phyloP scores from a whole-genome alignment of 2,113 vertebrate genomes.

The Cavia aperea region DNA sequence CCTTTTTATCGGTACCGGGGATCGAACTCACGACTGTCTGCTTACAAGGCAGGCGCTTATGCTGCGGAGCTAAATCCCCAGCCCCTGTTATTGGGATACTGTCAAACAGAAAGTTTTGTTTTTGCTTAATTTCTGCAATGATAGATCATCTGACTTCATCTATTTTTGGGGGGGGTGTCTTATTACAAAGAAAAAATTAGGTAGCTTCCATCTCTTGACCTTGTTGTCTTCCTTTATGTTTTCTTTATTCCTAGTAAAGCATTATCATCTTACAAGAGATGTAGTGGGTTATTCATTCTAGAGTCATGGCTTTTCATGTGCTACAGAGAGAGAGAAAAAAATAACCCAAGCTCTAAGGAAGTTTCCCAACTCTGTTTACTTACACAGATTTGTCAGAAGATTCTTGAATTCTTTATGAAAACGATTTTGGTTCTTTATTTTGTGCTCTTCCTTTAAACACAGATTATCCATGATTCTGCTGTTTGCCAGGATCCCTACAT shows the following conservation, averaged over 20 bases:
- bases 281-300: background rate
- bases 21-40: too few relatives aligned
- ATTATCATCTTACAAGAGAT: background rate
- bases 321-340: background rate
- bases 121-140: conserved; percentile 27
- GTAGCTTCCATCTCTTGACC: background rate
- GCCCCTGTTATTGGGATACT: background rate
- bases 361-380: background rate
- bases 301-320: background rate
- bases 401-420: background rate
- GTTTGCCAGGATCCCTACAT: conserved; percentile 54
- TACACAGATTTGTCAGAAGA: background rate
- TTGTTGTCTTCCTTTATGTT: background rate
- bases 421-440: conserved; percentile 49
- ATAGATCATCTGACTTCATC: background rate
- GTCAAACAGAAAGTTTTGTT: background rate
- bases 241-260: background rate
- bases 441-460: conserved; percentile 49
- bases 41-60: too few relatives aligned
- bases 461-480: conserved; percentile 54
- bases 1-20: too few relatives aligned
- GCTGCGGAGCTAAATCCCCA: too few relatives aligned
- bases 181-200: background rate
- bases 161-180: background rate
- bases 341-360: background rate